A percentile compares a stretch with the other conserved stretches of the same genome.
These are phyloP conservation scores for Trogon melanurus DNA, from an alignment of 2,113 vertebrate genomes.

Conservation along the genomic window DNA sequence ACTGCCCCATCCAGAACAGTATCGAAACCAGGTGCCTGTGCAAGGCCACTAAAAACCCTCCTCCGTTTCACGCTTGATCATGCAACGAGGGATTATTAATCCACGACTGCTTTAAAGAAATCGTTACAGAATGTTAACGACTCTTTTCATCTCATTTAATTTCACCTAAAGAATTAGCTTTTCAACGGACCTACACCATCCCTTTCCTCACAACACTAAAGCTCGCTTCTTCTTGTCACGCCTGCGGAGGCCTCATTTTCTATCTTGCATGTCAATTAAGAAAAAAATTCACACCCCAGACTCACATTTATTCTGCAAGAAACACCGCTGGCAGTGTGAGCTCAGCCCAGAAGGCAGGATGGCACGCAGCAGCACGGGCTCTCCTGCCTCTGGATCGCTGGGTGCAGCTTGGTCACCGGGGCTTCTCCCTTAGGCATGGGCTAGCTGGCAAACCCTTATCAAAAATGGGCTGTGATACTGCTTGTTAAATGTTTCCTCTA, in stretches of 20 bases:
- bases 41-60: neutral
- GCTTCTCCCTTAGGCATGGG: neutral
- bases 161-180: neutral
- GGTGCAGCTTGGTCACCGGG: neutral
- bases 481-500: neutral
- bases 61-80: neutral
- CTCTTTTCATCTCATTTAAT: neutral
- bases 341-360: neutral
- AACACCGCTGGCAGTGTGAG: no score
- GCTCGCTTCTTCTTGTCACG: neutral
- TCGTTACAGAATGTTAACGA: neutral
- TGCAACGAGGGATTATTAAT: neutral
- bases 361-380: neutral
- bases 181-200: neutral
- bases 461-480: neutral
- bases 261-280: neutral
- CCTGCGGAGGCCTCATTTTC: neutral
- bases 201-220: neutral
- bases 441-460: neutral
- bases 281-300: neutral
- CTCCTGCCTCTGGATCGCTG: rapidly evolving
- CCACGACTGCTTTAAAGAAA: neutral
- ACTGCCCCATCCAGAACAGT: neutral
- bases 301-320: neutral
- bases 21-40: neutral